A percentile compares a stretch with the other conserved stretches of the same genome.
These are phyloP conservation scores for Drosophila yooni DNA, from an alignment of 2,888 invertebrate species.

Conservation along the genomic window DNA sequence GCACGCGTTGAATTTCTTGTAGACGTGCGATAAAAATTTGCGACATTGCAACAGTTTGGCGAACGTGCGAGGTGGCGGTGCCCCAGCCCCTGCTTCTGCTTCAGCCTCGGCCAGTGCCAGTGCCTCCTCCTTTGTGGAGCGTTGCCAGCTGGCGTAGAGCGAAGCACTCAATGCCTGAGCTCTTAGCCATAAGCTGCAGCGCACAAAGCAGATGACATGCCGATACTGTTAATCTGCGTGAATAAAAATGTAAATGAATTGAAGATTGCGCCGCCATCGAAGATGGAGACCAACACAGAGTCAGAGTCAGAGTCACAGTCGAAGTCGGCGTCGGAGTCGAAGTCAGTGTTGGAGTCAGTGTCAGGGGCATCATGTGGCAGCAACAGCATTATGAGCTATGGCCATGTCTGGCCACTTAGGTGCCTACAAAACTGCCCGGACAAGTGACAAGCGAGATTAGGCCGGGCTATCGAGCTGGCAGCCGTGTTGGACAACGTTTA, in stretches of 20 bases:
- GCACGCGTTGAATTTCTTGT: conserved; percentile 82
- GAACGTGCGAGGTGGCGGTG: conserved; percentile 61
- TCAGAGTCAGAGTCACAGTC: conserved; percentile 5
- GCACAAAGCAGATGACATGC: conserved; percentile 79
- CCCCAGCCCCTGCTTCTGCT: conserved; percentile 2
- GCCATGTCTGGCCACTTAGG: conserved; percentile 53
- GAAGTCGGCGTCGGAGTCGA: conserved; percentile 1
- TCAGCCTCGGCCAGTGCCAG: conserved; percentile 8
- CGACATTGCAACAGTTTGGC: conserved; percentile 82
- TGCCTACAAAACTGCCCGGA: conserved; percentile 59
- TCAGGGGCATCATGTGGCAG: conserved; percentile 46
- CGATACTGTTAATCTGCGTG: conserved; percentile 83
- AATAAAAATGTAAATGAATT: conserved; percentile 84
- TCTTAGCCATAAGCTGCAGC: conserved; percentile 74
- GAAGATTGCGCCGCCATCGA: conserved; percentile 74
- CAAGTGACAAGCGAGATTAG: conserved; percentile 74
- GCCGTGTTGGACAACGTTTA: conserved; percentile 58
- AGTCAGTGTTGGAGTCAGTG: conserved; percentile 22
- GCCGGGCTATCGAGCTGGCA: conserved; percentile 36
- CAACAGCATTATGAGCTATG: conserved; percentile 72
- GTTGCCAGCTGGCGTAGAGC: conserved; percentile 50
- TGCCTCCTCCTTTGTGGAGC: conserved; percentile 24
- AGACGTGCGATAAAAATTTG: conserved; percentile 84
- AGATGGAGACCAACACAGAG: conserved; percentile 12
- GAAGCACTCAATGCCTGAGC: conserved; percentile 62